Conservation (phyloP, 2,888 invertebrate species). For the Cheilosia soror region DNA sequence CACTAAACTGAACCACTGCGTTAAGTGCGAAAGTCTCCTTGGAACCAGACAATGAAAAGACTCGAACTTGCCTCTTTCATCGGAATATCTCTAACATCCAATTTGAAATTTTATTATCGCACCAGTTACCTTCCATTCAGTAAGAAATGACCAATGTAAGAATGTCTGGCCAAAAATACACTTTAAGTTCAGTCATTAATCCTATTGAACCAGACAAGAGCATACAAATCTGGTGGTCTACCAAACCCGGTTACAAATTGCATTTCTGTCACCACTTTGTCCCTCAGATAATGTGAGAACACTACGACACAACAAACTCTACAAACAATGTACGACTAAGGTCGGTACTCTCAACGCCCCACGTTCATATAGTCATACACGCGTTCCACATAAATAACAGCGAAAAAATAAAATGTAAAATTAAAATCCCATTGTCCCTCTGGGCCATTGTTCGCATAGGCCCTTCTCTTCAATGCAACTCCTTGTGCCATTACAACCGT, state of each 20-base stretch:
- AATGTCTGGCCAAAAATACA: no score
- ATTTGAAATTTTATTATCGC: no score
- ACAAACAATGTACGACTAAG: conserved; percentile 11
- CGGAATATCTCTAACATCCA: no score
- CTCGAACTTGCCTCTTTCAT: no score
- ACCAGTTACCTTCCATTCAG: no score
- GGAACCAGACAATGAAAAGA: no score
- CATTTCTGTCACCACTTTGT: conserved; percentile 15
- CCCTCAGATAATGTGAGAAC: neutral
- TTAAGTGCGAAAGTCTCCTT: no score
- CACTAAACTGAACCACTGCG: no score
- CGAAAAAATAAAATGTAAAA: conserved; percentile 47
- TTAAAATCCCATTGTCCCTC: conserved; percentile 52
- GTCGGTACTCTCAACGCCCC: neutral
- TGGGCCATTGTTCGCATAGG: conserved; percentile 27
- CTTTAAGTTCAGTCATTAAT: neutral
- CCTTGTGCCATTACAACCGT: conserved; percentile 3
- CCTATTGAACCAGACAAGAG: neutral
- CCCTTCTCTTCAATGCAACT: conserved; percentile 16
- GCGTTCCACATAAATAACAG: conserved; percentile 42
- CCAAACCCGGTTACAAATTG: conserved; percentile 23
- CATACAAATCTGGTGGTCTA: neutral
- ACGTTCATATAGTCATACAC: neutral
- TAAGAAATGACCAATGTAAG: no score
- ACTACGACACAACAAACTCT: neutral